Conservation (phyloP, 2,888 invertebrate genomes). For the Catocala nupta region DNA sequence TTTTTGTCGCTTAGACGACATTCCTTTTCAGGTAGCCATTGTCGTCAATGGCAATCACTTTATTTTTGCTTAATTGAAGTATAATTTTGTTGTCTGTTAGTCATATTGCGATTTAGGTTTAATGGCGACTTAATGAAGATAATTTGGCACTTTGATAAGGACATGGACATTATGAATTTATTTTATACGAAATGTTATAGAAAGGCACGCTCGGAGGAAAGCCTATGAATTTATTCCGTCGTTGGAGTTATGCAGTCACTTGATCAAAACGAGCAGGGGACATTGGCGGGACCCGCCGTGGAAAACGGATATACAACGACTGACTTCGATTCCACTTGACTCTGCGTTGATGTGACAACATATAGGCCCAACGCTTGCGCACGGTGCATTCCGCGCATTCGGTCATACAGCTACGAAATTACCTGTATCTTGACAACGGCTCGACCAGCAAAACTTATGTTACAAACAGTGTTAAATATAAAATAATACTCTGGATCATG, state of each 20-base stretch:
- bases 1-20: constrained; percentile 66
- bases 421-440: constrained; percentile 46
- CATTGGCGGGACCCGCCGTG: constrained; percentile 59
- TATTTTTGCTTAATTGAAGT: constrained; percentile 61
- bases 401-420: constrained; percentile 44
- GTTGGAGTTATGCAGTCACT: constrained; percentile 77
- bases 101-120: constrained; percentile 64
- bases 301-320: constrained; percentile 57
- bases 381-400: constrained; percentile 23
- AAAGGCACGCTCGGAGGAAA: constrained; percentile 86
- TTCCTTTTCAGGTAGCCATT: constrained; percentile 75
- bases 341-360: constrained; percentile 51
- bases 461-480: constrained; percentile 27
- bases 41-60: constrained; percentile 54
- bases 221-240: constrained; percentile 82
- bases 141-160: constrained; percentile 51
- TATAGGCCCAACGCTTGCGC: constrained; percentile 38
- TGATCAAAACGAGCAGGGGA: constrained; percentile 66
- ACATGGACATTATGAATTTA: constrained; percentile 70
- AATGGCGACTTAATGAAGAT: constrained; percentile 65
- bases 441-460: constrained; percentile 36
- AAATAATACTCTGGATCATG: constrained; percentile 25
- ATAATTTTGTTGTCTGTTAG: constrained; percentile 67
- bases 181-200: constrained; percentile 86
- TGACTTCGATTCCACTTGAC: constrained; percentile 57